These are phyloP conservation scores for Bettongia penicillata DNA, from an alignment of 2,113 vertebrate species.

Conservation along the genomic window DNA sequence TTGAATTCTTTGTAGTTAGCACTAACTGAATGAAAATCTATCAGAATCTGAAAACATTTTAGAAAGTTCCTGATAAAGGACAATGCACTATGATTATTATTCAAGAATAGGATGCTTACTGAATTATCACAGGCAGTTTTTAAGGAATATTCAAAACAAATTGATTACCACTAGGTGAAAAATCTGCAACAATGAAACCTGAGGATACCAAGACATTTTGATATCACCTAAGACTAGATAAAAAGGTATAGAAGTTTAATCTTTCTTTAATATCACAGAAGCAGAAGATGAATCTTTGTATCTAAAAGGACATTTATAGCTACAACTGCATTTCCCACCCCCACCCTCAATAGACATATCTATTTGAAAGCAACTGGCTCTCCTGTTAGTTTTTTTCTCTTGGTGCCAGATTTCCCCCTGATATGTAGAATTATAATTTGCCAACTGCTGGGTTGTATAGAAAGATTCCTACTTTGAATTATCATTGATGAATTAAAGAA, in stretches of 20 bases:
- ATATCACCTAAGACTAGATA: neutral
- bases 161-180: conserved; percentile 72
- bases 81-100: neutral
- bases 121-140: conserved; percentile 61
- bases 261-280: conserved; percentile 42
- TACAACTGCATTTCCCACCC: conserved; percentile 63
- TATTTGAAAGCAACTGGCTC: conserved; percentile 81
- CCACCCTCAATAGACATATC: conserved; percentile 64
- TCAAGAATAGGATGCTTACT: conserved; percentile 47
- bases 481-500: conserved; percentile 77
- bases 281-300: conserved; percentile 62
- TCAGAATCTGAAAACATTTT: conserved; percentile 45
- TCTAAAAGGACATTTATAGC: conserved; percentile 64
- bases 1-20: conserved; percentile 44
- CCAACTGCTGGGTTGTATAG: conserved; percentile 73
- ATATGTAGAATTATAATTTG: conserved; percentile 75
- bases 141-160: conserved; percentile 71
- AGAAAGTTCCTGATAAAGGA: conserved; percentile 55
- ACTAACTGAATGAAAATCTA: conserved; percentile 29
- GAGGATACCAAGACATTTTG: conserved; percentile 68
- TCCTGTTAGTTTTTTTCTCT: conserved; percentile 75
- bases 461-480: conserved; percentile 72
- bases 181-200: conserved; percentile 67
- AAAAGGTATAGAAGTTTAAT: conserved; percentile 56
- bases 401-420: conserved; percentile 74